Base-by-base conservation (phyloP, 1,140 invertebrate species). In the Gonioctena quinquepunctata region DNA sequence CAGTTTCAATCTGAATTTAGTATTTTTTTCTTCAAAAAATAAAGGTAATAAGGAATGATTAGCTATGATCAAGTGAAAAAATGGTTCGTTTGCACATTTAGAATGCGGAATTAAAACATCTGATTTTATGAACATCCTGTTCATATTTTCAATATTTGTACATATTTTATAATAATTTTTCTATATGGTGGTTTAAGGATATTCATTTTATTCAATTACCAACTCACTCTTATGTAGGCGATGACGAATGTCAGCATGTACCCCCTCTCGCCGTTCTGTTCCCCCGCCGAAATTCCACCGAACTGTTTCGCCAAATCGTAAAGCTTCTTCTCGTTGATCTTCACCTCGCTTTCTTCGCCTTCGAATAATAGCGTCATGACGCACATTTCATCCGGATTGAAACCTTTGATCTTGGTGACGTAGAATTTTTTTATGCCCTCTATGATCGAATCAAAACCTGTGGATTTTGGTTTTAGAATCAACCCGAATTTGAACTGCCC, bases 191-290 rank as follows among this genome's bases (percentile, higher is more conserved):
- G n/a, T n/a, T n/a, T n/a, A n/a, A n/a, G n/a, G n/a, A n/a, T n/a
- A n/a, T n/a, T n/a, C n/a, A n/a, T n/a, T n/a, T n/a, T n/a, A n/a
- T n/a, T n/a, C n/a, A n/a, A n/a, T n/a, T n/a, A n/a, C n/a, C 2
- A 28, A 84, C 88, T 88, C 83, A 94, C 94, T 81, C 97, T 88
- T 16, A 99, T 91, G 81, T 99, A 99, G 13, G 97, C 98, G 69
- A 99, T 99, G n/a, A 98, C 95, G 83, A 98, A 99, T 0, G 98
- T 99, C 4, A 99, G 83, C 70, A 95, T 93, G 77, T 99, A 99
- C 4, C 98, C 98, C 33, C 95, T 88, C 82, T 95, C 91, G 0
- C 98, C 98, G 81, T 99, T 99, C 23, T 91, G 91, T 68, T 95
- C 94, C 0, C 97, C 97, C 0, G 93, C 96, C 2, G 94, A 90